These are phyloP conservation scores for Elaphurus davidianus DNA, from an alignment of 2,113 vertebrate species.

Conservation along the genomic window DNA sequence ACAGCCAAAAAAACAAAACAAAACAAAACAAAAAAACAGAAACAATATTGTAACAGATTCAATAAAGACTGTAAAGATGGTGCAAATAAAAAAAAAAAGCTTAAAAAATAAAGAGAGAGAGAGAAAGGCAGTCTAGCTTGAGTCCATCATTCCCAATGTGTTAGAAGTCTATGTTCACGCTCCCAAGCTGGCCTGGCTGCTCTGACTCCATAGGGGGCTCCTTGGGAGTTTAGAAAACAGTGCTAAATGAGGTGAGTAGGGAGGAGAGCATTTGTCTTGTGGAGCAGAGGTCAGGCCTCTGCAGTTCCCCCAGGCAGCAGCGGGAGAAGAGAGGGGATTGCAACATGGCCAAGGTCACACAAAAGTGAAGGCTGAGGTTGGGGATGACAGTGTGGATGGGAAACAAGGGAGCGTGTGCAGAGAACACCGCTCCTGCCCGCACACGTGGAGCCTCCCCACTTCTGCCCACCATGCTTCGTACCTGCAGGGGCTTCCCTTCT, in stretches of 20 bases:
- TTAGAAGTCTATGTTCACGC: background rate
- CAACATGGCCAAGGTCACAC: background rate
- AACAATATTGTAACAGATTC: background rate
- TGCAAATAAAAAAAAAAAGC: background rate
- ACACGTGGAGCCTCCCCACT: accelerated
- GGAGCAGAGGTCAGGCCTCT: background rate
- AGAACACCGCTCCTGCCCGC: background rate
- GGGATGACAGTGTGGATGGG: background rate
- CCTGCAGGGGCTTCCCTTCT: background rate
- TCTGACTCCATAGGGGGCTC: background rate
- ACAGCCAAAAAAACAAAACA: background rate
- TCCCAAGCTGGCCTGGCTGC: background rate
- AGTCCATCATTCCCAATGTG: background rate
- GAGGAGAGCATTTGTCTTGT: background rate
- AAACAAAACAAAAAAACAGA: background rate
- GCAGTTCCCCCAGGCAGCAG: background rate
- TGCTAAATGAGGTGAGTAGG: background rate
- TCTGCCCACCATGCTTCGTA: background rate
- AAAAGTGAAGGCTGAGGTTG: background rate
- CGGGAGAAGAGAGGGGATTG: background rate
- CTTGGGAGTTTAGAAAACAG: background rate
- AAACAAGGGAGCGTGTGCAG: background rate
- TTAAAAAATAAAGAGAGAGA: background rate
- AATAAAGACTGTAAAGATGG: background rate
- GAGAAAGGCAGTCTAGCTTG: background rate